Percentiles rank a stretch among this genome's conserved stretches.
Evolutionary conservation across 1,140 invertebrate species (phyloP).

Genomic region (Argopecten irradians): DNA sequence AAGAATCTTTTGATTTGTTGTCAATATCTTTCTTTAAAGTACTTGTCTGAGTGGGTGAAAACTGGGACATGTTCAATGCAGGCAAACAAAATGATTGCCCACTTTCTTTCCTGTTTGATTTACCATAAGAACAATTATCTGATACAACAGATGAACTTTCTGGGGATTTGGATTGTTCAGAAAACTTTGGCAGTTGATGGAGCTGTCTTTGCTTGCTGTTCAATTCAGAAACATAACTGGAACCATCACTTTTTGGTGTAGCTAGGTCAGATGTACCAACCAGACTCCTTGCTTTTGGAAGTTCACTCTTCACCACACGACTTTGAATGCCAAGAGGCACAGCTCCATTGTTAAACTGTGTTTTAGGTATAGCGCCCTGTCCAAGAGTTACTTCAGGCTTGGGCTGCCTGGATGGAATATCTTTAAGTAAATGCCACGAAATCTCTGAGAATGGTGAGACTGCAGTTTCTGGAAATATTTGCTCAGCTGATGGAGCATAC

Average conservation of each 20-base stretch:
- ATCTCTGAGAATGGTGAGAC: neutral
- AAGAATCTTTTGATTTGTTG: neutral
- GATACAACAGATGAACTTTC: neutral
- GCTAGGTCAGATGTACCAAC: neutral
- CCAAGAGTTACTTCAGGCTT: neutral
- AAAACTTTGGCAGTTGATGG: neutral
- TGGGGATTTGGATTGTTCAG: neutral
- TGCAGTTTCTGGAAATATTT: neutral
- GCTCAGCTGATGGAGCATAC: neutral
- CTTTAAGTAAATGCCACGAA: neutral
- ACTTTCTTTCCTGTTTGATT: neutral
- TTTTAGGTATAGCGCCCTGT: neutral
- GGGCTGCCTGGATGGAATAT: neutral
- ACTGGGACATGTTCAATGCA: neutral
- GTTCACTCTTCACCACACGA: neutral
- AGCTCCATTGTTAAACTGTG: neutral
- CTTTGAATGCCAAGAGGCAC: neutral
- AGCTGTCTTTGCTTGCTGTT: neutral
- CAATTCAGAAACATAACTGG: neutral
- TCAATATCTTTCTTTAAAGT: neutral
- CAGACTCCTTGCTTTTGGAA: neutral
- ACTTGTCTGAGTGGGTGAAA: neutral
- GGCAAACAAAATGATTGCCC: neutral
- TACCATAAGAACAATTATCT: neutral
- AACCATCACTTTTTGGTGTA: neutral